These are phyloP conservation scores for Anthopleura xanthogrammica DNA, from an alignment of 92 coral and sea anemone genomes.

Conservation along the genomic window DNA sequence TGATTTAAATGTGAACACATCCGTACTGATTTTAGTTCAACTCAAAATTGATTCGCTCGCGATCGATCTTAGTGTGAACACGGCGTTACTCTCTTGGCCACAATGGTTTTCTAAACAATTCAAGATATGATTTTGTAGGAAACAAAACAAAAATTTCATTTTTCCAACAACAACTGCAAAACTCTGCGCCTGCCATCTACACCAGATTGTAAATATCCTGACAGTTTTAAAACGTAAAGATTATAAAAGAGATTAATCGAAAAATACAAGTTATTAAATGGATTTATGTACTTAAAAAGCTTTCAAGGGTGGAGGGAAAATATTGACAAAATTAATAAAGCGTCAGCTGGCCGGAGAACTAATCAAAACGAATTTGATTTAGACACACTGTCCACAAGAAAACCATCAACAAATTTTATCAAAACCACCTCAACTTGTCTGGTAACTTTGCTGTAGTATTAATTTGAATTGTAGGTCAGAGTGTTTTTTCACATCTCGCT, in stretches of 20 bases:
- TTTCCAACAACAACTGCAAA: no score
- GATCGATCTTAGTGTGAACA: no score
- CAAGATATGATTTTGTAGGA: no score
- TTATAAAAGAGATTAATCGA: background rate
- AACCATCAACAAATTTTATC: background rate
- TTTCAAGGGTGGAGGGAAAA: background rate
- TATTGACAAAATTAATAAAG: slow-evolving; percentile 1
- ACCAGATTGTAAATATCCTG: no score
- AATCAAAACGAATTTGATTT: background rate
- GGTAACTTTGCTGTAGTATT: background rate
- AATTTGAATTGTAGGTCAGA: background rate
- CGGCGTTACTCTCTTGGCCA: no score
- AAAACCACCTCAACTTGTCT: background rate
- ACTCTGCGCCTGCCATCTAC: no score
- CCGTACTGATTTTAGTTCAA: no score
- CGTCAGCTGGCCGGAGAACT: background rate
- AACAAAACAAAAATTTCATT: no score
- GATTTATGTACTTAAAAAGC: background rate
- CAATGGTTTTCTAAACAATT: no score
- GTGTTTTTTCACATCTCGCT: background rate
- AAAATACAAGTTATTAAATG: background rate
- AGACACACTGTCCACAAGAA: background rate
- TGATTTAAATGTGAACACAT: no score
- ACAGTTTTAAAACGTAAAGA: background rate
- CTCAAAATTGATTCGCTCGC: no score